A percentile compares a stretch with the other conserved stretches of the same genome.
Evolutionary conservation across 64 coral and sea anemone species (phyloP).

Genomic region (Montipora sp.): DNA sequence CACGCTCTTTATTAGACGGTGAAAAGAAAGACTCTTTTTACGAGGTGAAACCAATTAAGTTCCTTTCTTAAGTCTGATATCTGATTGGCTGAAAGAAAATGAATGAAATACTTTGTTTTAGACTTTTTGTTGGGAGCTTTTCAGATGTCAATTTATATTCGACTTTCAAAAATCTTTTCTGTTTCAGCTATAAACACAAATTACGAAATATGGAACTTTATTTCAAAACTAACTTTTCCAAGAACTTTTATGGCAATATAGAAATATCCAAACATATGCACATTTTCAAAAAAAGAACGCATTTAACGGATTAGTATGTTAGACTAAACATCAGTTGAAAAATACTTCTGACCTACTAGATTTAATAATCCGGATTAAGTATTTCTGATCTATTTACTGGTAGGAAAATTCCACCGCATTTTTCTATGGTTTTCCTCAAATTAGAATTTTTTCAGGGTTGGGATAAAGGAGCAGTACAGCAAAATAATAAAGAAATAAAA

Average conservation of each 20-base stretch:
- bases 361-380: too few relatives aligned
- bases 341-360: too few relatives aligned
- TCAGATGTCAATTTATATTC: background rate
- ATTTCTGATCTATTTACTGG: too few relatives aligned
- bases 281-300: background rate
- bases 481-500: too few relatives aligned
- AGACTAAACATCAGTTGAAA: background rate
- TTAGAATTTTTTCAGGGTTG: too few relatives aligned
- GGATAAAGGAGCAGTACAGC: too few relatives aligned
- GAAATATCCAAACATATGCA: background rate
- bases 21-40: background rate
- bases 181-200: background rate
- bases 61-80: background rate
- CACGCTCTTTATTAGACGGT: background rate
- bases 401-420: too few relatives aligned
- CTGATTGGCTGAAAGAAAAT: slow-evolving; percentile 17
- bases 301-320: background rate
- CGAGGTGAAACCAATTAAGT: background rate
- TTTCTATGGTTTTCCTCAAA: too few relatives aligned
- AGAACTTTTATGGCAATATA: too few relatives aligned
- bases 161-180: background rate
- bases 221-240: too few relatives aligned
- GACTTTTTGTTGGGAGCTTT: background rate
- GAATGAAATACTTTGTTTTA: background rate
- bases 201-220: too few relatives aligned